Percentiles rank a stretch among this genome's conserved stretches.
phyloP scores from a whole-genome alignment of 2,888 invertebrate species.

The Nomada lathburiana region DNA sequence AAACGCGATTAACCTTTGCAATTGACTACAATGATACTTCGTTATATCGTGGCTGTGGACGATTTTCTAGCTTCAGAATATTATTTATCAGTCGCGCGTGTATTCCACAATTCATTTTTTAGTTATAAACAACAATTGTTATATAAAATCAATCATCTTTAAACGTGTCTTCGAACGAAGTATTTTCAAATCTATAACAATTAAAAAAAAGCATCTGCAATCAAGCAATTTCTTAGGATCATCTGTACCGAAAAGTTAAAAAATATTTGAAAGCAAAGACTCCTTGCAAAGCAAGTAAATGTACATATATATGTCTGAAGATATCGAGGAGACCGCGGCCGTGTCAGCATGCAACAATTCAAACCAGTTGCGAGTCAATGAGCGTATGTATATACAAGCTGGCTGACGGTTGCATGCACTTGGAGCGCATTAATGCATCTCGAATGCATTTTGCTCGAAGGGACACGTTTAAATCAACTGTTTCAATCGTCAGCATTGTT shows the following conservation, averaged over 20 bases:
- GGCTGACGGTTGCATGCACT: slow-evolving; percentile 14
- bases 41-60: not conserved
- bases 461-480: slow-evolving; percentile 3
- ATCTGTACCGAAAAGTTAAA: not conserved
- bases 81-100: not conserved
- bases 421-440: slow-evolving; percentile 18
- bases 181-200: too few relatives aligned
- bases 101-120: not conserved
- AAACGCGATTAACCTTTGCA: slow-evolving; percentile 46
- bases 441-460: not conserved
- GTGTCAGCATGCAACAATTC: slow-evolving; percentile 44
- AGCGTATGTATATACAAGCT: slow-evolving; percentile 21
- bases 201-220: too few relatives aligned
- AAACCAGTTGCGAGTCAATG: slow-evolving; percentile 54
- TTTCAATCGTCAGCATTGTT: slow-evolving; percentile 1
- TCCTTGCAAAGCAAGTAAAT: not conserved
- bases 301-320: not conserved
- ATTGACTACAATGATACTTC: slow-evolving; percentile 30
- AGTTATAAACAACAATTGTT: too few relatives aligned
- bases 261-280: not conserved
- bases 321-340: slow-evolving; percentile 21
- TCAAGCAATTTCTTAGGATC: too few relatives aligned
- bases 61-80: not conserved
- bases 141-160: too few relatives aligned
- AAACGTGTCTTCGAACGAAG: too few relatives aligned